Base-by-base conservation (phyloP, 2,888 invertebrate species). In the Chrysotoxum bicinctum region DNA sequence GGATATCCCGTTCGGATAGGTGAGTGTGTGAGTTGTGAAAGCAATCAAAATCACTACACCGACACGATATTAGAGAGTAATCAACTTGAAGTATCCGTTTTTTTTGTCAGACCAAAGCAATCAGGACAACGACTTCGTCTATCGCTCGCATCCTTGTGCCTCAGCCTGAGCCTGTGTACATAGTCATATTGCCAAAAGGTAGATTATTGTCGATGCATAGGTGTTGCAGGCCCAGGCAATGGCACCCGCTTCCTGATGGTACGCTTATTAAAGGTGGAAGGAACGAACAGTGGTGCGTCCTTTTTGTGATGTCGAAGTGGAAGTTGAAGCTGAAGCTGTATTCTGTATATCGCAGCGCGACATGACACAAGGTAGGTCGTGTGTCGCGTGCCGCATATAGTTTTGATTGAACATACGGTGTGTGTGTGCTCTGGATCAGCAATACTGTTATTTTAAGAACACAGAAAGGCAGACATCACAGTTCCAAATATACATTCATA, bases 21-120 rank as follows among this genome's bases (percentile, higher is more conserved):
- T 85, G 85, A 81, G 85, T 85, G 85, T 85, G 85, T 85, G 85
- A 85, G 85, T 81, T 85, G 76, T 43, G 81, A 77, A 85, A 85
- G 85, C 85, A 85, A 85, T 85, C 85, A 85, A 85, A 85, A 85
- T 85, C 85, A 85, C 81, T 85, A 85, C 85, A 85, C 81, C 76
- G 85, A 81, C 85, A 85, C 85, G 85, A 85, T 77, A 85, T 85
- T 85, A 85, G 85, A 85, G 85, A 85, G 85, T 85, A 85, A 85
- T 85, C 85, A 81, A 85, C 72, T 76, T 85, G 85, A 85, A 85
- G 85, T 81, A 85, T 85, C 76, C 73, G 75, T 68, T 72, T 66
- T 79, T 64, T 64, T 69, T 73, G 30, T 52, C 30, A 40, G 16
- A 52, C 56, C 76, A 35, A 77, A 85, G 81, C 76, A 85, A 85